These are phyloP conservation scores for Acanthopagrus latus DNA, from an alignment of 2,797 vertebrate genomes.

Conservation along the genomic window DNA sequence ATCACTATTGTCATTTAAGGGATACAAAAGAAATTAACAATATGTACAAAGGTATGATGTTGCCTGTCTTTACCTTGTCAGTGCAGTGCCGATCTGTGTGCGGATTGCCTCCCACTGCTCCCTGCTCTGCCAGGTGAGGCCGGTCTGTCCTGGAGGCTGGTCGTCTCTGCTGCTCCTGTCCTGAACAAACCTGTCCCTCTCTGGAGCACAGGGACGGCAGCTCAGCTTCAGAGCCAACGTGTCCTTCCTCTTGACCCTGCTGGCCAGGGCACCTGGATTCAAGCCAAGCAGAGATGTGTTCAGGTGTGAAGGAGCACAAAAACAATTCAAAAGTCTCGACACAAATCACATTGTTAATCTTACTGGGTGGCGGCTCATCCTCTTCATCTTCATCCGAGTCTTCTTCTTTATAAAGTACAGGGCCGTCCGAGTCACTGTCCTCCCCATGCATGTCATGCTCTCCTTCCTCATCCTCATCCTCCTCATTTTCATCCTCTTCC, in stretches of 20 bases:
- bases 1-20: slow-evolving; percentile 20
- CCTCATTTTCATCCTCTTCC: slow-evolving; percentile 79
- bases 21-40: neutral
- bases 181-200: slow-evolving; percentile 77
- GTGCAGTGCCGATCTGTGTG: slow-evolving; percentile 94
- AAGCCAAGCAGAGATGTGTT: slow-evolving; percentile 30
- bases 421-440: slow-evolving; percentile 95
- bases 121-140: slow-evolving; percentile 94
- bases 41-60: neutral
- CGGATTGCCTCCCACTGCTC: slow-evolving; percentile 98
- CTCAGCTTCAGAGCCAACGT: slow-evolving; percentile 96
- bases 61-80: slow-evolving; percentile 87
- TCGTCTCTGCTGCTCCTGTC: slow-evolving; percentile 76
- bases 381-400: slow-evolving; percentile 93
- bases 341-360: slow-evolving; percentile 27
- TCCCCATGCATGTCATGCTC: slow-evolving; percentile 85
- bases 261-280: slow-evolving; percentile 91
- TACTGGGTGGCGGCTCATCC: slow-evolving; percentile 86
- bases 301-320: slow-evolving; percentile 6
- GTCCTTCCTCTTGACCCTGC: slow-evolving; percentile 96
- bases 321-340: neutral
- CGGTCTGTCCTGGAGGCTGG: slow-evolving; percentile 84
- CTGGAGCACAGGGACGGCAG: slow-evolving; percentile 76
- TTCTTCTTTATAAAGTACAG: slow-evolving; percentile 93
- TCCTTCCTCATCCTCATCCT: slow-evolving; percentile 79